phyloP scores from a whole-genome alignment of 2,113 vertebrate genomes.

The cattle (Bos taurus) region DNA sequence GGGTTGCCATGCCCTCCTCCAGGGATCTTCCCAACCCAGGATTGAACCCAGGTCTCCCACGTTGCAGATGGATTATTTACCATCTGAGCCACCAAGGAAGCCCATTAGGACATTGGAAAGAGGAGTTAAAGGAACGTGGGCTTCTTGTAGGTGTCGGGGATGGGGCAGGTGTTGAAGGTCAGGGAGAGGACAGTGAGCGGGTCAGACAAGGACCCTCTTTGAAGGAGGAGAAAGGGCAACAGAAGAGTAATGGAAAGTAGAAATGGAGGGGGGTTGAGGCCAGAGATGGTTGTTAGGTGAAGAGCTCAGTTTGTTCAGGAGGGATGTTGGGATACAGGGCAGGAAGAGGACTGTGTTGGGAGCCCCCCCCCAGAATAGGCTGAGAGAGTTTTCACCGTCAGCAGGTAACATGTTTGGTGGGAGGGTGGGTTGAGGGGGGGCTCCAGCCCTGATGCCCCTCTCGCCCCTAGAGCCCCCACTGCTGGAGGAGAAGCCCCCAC shows the following conservation, averaged over 20 bases:
- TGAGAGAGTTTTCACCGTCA: not conserved
- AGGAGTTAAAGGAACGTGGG: not conserved
- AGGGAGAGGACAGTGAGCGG: conserved; percentile 27
- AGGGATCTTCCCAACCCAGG: not conserved
- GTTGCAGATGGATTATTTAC: not conserved
- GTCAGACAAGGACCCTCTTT: not conserved
- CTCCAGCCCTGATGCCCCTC: not conserved
- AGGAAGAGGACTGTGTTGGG: not conserved
- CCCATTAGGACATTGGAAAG: not conserved
- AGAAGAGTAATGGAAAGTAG: not conserved
- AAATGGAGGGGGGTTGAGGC: not conserved
- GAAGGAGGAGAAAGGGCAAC: not conserved
- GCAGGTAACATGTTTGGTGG: not conserved
- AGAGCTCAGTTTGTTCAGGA: not conserved
- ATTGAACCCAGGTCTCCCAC: not conserved
- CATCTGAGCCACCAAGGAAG: not conserved
- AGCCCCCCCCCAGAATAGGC: not conserved
- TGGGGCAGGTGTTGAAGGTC: not conserved
- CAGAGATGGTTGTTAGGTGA: not conserved
- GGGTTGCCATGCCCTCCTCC: not conserved
- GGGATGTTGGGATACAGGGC: not conserved
- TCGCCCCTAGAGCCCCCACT: conserved; percentile 68
- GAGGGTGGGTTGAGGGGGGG: conserved; percentile 47
- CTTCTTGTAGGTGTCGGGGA: not conserved
- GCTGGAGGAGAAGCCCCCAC: conserved; percentile 73